Conservation (phyloP, 2,888 invertebrate species). For the Stegana nigrithorax region DNA sequence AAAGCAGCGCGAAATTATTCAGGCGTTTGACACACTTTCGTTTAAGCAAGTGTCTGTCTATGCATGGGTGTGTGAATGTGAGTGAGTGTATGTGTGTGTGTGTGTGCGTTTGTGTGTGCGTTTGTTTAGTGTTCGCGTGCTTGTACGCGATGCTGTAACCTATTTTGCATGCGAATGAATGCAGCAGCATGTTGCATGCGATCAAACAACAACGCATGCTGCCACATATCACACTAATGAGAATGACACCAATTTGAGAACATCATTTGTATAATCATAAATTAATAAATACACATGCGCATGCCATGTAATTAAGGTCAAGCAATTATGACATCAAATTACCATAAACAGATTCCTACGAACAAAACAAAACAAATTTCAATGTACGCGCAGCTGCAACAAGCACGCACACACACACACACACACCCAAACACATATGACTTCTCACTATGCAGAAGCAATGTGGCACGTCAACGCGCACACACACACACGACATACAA, state of each 20-base stretch:
- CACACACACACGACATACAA: no score
- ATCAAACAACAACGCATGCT: slow-evolving; percentile 8
- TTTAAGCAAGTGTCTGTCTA: slow-evolving; percentile 23
- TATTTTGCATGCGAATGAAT: slow-evolving; percentile 48
- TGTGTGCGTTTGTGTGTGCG: slow-evolving; percentile 10
- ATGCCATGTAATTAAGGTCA: background rate
- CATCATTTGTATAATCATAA: no score
- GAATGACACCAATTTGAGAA: no score
- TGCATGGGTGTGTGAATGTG: background rate
- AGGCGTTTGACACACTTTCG: slow-evolving; percentile 58
- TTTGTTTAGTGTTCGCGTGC: slow-evolving; percentile 31
- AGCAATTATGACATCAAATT: background rate
- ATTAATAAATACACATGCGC: background rate
- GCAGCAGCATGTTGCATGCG: background rate
- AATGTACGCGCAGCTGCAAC: no score
- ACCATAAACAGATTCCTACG: no score
- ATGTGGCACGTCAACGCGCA: no score
- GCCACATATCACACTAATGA: no score
- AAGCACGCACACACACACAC: no score
- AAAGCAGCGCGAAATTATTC: slow-evolving; percentile 49
- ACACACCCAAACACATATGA: no score
- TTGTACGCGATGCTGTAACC: slow-evolving; percentile 53
- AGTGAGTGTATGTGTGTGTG: slow-evolving; percentile 8
- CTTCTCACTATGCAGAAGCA: no score
- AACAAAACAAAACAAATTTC: no score